Evolutionary conservation across 2,888 invertebrate genomes (phyloP), one percentile per base, ranked within the genome.

Genomic region (Baccha elongata): DNA sequence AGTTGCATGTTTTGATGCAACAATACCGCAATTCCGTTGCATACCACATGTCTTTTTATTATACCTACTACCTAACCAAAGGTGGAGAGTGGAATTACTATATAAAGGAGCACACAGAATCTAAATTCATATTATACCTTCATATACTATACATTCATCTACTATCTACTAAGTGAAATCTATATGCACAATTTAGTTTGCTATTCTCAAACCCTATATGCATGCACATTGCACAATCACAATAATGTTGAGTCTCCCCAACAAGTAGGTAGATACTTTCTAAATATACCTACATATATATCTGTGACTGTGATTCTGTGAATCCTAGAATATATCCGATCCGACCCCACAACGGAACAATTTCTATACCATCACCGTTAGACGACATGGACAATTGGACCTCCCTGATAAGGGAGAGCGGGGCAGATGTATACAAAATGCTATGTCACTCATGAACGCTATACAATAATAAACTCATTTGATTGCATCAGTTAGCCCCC

Each of bases 391-490:
- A n/a, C n/a, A n/a, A n/a, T n/a, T n/a, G n/a, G n/a, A 8, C 35
- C 35, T n/a, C n/a, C n/a, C n/a, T n/a, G n/a, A n/a, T n/a, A n/a
- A n/a, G n/a, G n/a, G n/a, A n/a, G n/a, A n/a, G n/a, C 35, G 10
- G 4, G 11, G n/a, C 6, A 11, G 35, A 35, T 6, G 10, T 37
- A 21, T 7, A 11, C 17, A 17, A 42, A 42, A 26, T 55, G 7
- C 21, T 68, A n/a, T n/a, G 29, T 53, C 46, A 75, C 19, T 55
- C 15, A 46, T 10, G 53, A 62, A 53, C 11, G 44, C 44, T 44
- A 37, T 52, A 42, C 23, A 75, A 60, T 60, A 37, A 68, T 75
- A 68, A 75, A 62, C 60, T 35, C 46, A 53, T 26, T 68, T 46
- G 44, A 60, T 53, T 60, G 52, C 50, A 44, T 44, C 50, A 32